These are phyloP conservation scores for Andrena bicolor DNA, from an alignment of 2,888 invertebrate species.

Conservation along the genomic window DNA sequence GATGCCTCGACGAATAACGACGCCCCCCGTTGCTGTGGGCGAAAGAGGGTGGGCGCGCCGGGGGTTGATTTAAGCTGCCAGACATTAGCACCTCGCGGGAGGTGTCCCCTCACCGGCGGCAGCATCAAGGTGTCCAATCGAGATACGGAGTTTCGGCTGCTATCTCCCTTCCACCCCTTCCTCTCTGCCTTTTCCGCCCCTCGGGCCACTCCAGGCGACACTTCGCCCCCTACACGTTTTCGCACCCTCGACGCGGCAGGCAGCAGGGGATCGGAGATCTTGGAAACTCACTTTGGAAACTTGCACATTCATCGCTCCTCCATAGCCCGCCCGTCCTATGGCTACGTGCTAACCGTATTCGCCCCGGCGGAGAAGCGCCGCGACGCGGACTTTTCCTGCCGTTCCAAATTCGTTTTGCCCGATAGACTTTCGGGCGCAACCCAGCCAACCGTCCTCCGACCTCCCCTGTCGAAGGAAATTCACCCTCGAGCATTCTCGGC, in stretches of 20 bases:
- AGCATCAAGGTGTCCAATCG: conserved; percentile 67
- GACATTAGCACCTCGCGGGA: conserved; percentile 75
- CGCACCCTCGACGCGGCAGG: conserved; percentile 50
- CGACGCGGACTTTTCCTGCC: conserved; percentile 44
- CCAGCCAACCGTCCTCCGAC: not conserved
- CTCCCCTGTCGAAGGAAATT: conserved; percentile 12
- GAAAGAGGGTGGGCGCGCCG: conserved; percentile 23
- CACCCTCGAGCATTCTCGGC: not conserved
- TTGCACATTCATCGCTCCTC: conserved; percentile 66
- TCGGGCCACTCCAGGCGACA: conserved; percentile 51
- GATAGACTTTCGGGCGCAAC: conserved; percentile 42
- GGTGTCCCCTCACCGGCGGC: conserved; percentile 50
- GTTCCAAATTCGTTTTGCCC: conserved; percentile 60
- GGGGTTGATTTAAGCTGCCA: conserved; percentile 74
- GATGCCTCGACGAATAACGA: conserved; percentile 41
- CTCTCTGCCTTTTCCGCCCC: conserved; percentile 7
- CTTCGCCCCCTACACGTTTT: conserved; percentile 57
- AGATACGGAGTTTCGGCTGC: conserved; percentile 65
- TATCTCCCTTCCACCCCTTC: conserved; percentile 44
- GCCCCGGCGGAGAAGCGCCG: conserved; percentile 12
- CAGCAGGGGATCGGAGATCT: conserved; percentile 43
- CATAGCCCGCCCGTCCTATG: conserved; percentile 14
- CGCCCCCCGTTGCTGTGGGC: not conserved
- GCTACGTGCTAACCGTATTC: conserved; percentile 62
- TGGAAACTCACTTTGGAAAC: conserved; percentile 71